Base-by-base conservation (phyloP, 2,888 invertebrate genomes). In the Tenthredo distinguenda region DNA sequence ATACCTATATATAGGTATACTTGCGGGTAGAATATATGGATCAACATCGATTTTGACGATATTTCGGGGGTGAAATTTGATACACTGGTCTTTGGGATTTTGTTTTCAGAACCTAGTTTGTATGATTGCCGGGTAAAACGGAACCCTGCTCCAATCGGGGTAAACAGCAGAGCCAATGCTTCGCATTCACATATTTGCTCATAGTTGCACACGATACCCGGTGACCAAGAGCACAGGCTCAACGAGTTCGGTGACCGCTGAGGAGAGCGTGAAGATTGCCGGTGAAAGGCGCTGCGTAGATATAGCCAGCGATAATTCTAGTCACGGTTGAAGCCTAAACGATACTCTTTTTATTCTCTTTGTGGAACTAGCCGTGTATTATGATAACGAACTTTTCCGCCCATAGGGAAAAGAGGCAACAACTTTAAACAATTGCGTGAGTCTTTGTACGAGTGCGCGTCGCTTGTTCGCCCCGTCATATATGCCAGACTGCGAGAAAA, bases 211-310 rank as follows among this genome's bases (percentile, higher is more conserved):
- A 62, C 26, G 26, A 26, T 26, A 12, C 62, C 10, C 62, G 18
- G 62, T 21, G 62, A 26, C 15, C 40, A 72, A 10, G 21, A 40
- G 40, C n/a, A 10, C 72, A 12, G 72, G 43, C 72, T 10, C 43
- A 47, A 47, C 12, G 72, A 10, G 37, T 40, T 74, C 72, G 21
- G 43, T 74, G 72, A 40, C 72, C 72, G 21, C n/a, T 9, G 72
- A 74, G 0, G 40, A 74, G 43, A 74, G 72, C 43, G 21, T 74
- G 40, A 7, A 72, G n/a, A 74, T 74, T 43, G 40, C 43, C 43
- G 43, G 72, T 43, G 72, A 74, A 74, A 74, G 72, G 72, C 21
- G 12, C 21, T 43, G 21, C 40, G 9, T 74, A 21, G 40, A 74
- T 74, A 43, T 74, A 10, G 68, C 18, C 31, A 0, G 34, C 26